Conservation (phyloP, 2,113 vertebrate species). For the Mormyrus iriodes region DNA sequence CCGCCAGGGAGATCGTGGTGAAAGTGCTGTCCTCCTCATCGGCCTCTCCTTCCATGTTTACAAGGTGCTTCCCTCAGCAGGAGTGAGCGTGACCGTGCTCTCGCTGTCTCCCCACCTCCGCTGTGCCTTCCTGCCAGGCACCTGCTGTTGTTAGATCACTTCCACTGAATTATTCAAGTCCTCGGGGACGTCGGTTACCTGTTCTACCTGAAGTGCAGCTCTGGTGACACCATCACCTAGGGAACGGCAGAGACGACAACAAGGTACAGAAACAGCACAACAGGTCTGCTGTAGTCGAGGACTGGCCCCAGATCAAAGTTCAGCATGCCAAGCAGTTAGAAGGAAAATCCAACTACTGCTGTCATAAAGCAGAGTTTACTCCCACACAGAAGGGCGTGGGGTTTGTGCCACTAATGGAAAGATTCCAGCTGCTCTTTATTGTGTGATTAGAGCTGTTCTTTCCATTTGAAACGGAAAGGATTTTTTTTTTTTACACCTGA, state of each 20-base stretch:
- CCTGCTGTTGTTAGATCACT: background rate
- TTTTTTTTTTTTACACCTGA: background rate
- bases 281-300: background rate
- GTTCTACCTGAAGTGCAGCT: slow-evolving; percentile 19
- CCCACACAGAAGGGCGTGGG: background rate
- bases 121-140: background rate
- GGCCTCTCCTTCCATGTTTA: slow-evolving; percentile 10
- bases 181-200: slow-evolving; percentile 11
- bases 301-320: slow-evolving; percentile 15
- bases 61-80: background rate
- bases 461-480: background rate
- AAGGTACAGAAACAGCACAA: background rate
- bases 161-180: slow-evolving; percentile 23
- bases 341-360: background rate
- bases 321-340: background rate
- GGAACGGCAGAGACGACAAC: background rate
- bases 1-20: slow-evolving; percentile 16
- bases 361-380: background rate
- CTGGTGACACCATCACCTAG: slow-evolving; percentile 8
- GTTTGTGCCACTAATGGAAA: background rate
- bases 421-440: background rate
- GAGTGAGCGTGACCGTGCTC: background rate
- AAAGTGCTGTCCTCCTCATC: slow-evolving; percentile 12
- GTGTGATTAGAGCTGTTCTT: background rate
- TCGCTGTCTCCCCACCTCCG: background rate